Percentiles rank a stretch among this genome's conserved stretches.
phyloP scores from a whole-genome alignment of 1,140 invertebrate genomes.

The Danaus melanippus region DNA sequence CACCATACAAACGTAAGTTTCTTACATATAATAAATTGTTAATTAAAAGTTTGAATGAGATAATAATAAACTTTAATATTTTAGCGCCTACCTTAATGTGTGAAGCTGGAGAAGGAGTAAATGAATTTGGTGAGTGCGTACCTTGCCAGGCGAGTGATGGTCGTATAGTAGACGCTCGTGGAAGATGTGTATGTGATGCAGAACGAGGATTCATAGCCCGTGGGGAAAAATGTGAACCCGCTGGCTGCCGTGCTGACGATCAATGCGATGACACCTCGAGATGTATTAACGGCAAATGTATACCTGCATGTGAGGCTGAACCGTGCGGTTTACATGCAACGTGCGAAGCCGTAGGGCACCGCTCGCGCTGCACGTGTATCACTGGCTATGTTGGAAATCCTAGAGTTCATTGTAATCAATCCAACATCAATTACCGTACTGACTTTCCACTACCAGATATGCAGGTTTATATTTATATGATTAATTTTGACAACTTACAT shows the following conservation, averaged over 20 bases:
- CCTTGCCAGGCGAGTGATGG: slow-evolving; percentile 81
- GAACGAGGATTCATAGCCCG: slow-evolving; percentile 83
- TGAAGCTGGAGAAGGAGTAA: slow-evolving; percentile 77
- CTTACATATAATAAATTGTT: background rate
- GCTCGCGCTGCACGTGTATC: slow-evolving; percentile 83
- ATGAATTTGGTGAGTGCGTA: slow-evolving; percentile 82
- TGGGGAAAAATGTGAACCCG: slow-evolving; percentile 85
- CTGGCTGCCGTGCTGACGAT: slow-evolving; percentile 80
- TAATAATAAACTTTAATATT: slow-evolving; percentile 13
- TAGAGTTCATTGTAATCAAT: slow-evolving; percentile 75
- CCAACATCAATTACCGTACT: slow-evolving; percentile 74
- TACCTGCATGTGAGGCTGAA: slow-evolving; percentile 79
- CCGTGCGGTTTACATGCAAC: slow-evolving; percentile 84
- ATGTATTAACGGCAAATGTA: slow-evolving; percentile 82
- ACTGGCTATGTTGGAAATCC: slow-evolving; percentile 80
- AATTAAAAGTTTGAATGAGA: no score
- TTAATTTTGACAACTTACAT: background rate
- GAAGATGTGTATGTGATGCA: slow-evolving; percentile 85
- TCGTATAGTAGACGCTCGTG: slow-evolving; percentile 81
- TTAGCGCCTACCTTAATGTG: slow-evolving; percentile 47
- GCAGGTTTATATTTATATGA: slow-evolving; percentile 71
- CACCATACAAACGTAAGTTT: slow-evolving; percentile 75
- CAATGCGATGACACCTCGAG: slow-evolving; percentile 85
- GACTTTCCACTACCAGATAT: slow-evolving; percentile 90
- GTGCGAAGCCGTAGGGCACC: slow-evolving; percentile 85